Evolutionary conservation across 2,888 invertebrate genomes (phyloP), one percentile per base, ranked within the genome.

Genomic region (Bedellia somnulentella): DNA sequence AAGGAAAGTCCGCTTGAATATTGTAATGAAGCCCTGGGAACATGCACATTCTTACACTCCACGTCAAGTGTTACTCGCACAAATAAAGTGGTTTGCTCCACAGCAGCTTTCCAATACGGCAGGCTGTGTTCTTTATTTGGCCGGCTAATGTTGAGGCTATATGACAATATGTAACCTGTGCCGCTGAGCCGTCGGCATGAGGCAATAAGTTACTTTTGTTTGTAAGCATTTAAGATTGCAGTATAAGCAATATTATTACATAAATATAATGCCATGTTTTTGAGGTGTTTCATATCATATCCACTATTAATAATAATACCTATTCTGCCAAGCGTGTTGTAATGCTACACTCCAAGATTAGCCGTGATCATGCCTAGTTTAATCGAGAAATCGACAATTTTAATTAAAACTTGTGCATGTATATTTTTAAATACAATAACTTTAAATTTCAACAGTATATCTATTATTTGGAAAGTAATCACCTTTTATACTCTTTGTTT

Each of bases 181-280:
- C 30, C 31, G 33, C 47, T 41, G 52, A 49, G 53, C 53, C 56
- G 53, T 46, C 48, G 55, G 58, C 56, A 51, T 55, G 55, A 40
- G 40, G 54, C 52, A 57, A 56, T 63, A 62, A 56, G 47, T 61
- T 50, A 60, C 54, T 58, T 60, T 62, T 63, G 59, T 60, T 60
- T 57, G 57, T 55, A 57, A 57, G 53, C 49, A 47, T 55, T 59
- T 59, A 50, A 57, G 61, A 59, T 49, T 58, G 57, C 55, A 61
- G 61, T 47, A 44, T 40, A 57, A 38, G 15, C 6, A 13, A 24
- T 24, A 17, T 16, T 18, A 30, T 15, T 29, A 14, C n/a, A 21
- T n/a, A 27, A 27, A 12, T 27, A 11, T 27, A 10, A 8, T 21
- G 10, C 8, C 26, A 8, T 29, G 14, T 29, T 23, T 12, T 16